Evolutionary conservation across 2,113 vertebrate genomes (phyloP), one percentile per base, ranked within the genome.

Genomic region (Spilogale gracilis): DNA sequence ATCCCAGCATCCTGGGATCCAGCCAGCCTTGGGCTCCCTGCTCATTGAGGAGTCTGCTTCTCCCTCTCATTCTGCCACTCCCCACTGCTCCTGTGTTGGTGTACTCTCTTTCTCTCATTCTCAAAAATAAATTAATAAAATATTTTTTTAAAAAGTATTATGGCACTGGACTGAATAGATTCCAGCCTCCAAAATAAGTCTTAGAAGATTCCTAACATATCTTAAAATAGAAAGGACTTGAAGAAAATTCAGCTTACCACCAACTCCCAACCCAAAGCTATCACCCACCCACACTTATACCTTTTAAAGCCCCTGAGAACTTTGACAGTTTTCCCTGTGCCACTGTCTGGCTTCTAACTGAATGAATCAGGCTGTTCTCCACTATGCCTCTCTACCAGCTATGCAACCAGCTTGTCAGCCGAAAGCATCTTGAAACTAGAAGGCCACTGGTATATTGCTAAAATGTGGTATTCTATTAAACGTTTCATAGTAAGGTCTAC

Each of bases 381-480:
- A 67, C 16, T 0, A 4, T 14, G 12, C 12, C 32, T 81, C 91
- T 73, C 60, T 45, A 50, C 38, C 65, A 83, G 6, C 45, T 86
- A 54, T 38, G 27, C 73, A 71, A 50, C 18, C 8, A 25, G 5
- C 45, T 58, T 61, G 54, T 30, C 80, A 56, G 43, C 30, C 4
- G 23, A 58, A 84, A 92, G 27, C 27, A 54, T 74, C 56, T 32
- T 87, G n/a, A 48, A 78, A 79, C 93, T 61, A 9, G 54, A 83
- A 73, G 21, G 5, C 4, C 56, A 89, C 43, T n/a, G 45, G 23
- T 43, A 58, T 45, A 85, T 69, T 90, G 17, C 85, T 50, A 4
- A 96, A 82, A 87, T 89, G 11, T 17, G 27, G 27, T 63, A 50
- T 82, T 87, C 83, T 73, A 58, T 79, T 65, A 79, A 96, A 79